Evolutionary conservation across 2,797 vertebrate genomes (phyloP).

Genomic region (Epinephelus coioides): DNA sequence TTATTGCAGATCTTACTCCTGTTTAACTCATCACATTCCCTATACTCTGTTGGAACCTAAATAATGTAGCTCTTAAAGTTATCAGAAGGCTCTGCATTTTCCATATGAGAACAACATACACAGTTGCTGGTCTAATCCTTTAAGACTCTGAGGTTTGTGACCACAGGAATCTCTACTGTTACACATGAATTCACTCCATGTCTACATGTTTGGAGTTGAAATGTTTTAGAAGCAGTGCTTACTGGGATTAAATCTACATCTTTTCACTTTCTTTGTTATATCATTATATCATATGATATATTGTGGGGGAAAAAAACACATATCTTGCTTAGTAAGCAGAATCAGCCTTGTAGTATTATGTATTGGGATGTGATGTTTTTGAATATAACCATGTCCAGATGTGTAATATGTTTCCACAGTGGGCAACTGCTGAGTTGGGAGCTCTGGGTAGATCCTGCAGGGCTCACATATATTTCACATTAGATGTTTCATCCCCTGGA

Average conservation of each 20-base stretch:
- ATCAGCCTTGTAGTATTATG: conserved; percentile 25
- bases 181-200: background rate
- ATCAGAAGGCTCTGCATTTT: background rate
- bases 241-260: background rate
- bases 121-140: too few relatives aligned
- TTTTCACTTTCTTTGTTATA: background rate
- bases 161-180: background rate
- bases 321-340: conserved; percentile 30
- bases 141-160: background rate
- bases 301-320: background rate
- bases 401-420: conserved; percentile 40
- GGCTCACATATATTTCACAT: conserved; percentile 31
- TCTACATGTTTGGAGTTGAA: background rate
- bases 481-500: conserved; percentile 25
- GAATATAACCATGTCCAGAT: conserved; percentile 49
- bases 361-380: conserved; percentile 31
- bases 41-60: too few relatives aligned
- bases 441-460: conserved; percentile 30
- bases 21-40: too few relatives aligned
- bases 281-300: background rate
- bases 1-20: background rate
- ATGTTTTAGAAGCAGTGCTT: background rate
- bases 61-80: background rate
- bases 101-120: background rate
- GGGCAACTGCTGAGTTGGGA: conserved; percentile 6